Conservation (phyloP, 2,113 vertebrate genomes). For the Sisor rabdophorus region DNA sequence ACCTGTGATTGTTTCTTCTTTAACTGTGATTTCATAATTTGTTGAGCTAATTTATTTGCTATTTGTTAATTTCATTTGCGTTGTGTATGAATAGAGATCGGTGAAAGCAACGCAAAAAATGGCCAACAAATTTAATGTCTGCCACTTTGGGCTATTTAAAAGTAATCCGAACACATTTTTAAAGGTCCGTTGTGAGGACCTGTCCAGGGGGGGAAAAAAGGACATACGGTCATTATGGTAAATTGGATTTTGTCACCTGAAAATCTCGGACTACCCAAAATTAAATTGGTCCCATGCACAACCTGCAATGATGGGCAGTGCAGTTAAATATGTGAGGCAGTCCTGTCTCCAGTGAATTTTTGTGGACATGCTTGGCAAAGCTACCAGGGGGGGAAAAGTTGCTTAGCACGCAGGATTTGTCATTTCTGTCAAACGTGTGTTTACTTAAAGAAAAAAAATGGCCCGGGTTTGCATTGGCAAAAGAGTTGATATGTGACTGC, state of each 20-base stretch:
- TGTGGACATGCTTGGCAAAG: constrained; percentile 38
- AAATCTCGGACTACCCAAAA: constrained; percentile 25
- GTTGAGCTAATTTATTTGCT: too few relatives aligned
- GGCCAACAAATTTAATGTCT: too few relatives aligned
- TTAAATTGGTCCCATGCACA: constrained; percentile 37
- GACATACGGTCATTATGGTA: neutral
- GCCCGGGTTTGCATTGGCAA: constrained; percentile 20
- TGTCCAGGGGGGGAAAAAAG: too few relatives aligned
- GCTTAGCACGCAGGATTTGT: constrained; percentile 34
- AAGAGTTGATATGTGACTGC: neutral
- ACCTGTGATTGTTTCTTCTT: too few relatives aligned
- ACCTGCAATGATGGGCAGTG: constrained; percentile 39
- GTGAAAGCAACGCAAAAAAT: too few relatives aligned
- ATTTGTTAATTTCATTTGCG: too few relatives aligned
- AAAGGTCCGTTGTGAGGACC: too few relatives aligned
- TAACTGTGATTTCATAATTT: too few relatives aligned
- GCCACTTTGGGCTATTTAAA: too few relatives aligned
- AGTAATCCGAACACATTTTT: too few relatives aligned
- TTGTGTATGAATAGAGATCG: too few relatives aligned
- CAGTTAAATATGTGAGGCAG: constrained; percentile 50
- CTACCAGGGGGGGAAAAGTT: constrained; percentile 24
- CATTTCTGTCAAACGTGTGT: constrained; percentile 9
- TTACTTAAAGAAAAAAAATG: constrained; percentile 23
- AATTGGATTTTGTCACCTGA: constrained; percentile 39
- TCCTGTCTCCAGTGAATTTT: constrained; percentile 44